Conservation (phyloP, 2,113 vertebrate genomes). For the Neotoma lepida region DNA sequence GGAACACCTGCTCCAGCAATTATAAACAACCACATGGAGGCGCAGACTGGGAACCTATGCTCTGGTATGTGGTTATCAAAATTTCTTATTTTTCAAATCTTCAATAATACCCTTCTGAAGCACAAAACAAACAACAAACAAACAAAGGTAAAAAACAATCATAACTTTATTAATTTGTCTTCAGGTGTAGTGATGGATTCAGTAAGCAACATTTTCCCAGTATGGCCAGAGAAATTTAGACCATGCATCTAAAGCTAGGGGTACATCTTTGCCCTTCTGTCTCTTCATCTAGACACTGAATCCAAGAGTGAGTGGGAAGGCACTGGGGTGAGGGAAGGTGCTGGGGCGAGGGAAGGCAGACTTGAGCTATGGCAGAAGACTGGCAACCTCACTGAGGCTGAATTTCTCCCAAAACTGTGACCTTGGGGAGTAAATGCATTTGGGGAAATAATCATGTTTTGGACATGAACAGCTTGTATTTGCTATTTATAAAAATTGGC, state of each 20-base stretch:
- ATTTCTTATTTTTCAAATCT: slow-evolving; percentile 45
- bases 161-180: not conserved
- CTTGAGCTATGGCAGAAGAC: not conserved
- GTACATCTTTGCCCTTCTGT: not conserved
- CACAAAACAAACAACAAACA: not conserved
- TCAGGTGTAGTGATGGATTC: not conserved
- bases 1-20: slow-evolving; percentile 19
- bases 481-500: slow-evolving; percentile 63
- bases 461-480: slow-evolving; percentile 31
- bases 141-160: slow-evolving; percentile 4
- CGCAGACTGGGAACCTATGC: not conserved
- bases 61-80: not conserved
- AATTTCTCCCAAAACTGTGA: slow-evolving; percentile 47
- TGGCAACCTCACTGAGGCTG: not conserved
- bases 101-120: slow-evolving; percentile 49
- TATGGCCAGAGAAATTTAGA: not conserved
- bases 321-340: not conserved
- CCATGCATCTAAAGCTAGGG: not conserved
- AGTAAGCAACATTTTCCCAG: not conserved
- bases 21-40: not conserved
- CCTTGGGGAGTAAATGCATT: slow-evolving; percentile 28
- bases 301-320: not conserved
- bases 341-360: not conserved
- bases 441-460: slow-evolving; percentile 39
- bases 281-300: slow-evolving; percentile 16